Evolutionary conservation across 2,888 invertebrate genomes (phyloP).

Genomic region (Arge pagana): DNA sequence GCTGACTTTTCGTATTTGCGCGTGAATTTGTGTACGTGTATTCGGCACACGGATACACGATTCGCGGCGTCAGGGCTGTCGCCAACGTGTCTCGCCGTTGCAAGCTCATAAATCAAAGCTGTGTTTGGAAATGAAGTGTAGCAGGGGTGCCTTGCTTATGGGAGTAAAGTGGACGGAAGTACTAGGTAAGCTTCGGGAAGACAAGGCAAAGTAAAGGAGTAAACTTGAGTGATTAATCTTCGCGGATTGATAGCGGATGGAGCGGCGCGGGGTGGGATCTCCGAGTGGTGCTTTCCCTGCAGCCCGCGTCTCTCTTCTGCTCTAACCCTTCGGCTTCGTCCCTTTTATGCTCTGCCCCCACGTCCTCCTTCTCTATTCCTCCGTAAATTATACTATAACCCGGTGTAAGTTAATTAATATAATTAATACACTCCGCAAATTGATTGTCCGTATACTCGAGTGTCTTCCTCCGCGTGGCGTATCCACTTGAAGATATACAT

Average conservation of each 20-base stretch:
- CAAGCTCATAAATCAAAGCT: slow-evolving; percentile 49
- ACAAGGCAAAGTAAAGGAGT: slow-evolving; percentile 35
- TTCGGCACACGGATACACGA: too few relatives aligned
- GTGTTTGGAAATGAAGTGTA: slow-evolving; percentile 37
- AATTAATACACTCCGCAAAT: slow-evolving; percentile 18
- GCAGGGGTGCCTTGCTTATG: slow-evolving; percentile 44
- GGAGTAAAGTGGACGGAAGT: slow-evolving; percentile 46
- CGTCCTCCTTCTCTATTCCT: slow-evolving; percentile 28
- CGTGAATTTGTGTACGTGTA: too few relatives aligned
- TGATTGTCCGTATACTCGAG: too few relatives aligned
- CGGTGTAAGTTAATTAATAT: slow-evolving; percentile 28
- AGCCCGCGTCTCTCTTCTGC: background rate
- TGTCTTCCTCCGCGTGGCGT: too few relatives aligned
- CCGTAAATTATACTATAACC: slow-evolving; percentile 55
- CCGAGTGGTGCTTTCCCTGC: too few relatives aligned
- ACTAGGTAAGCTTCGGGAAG: too few relatives aligned
- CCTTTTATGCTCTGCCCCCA: slow-evolving; percentile 4
- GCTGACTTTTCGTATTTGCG: too few relatives aligned
- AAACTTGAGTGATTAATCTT: slow-evolving; percentile 56
- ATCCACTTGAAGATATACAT: too few relatives aligned
- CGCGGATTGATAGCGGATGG: slow-evolving; percentile 48
- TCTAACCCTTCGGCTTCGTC: background rate
- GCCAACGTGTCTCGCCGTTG: too few relatives aligned
- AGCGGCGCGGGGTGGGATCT: too few relatives aligned
- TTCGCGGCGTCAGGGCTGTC: too few relatives aligned